phyloP scores from a whole-genome alignment of 2,797 vertebrate genomes.

The Rhyacichthys aspro region DNA sequence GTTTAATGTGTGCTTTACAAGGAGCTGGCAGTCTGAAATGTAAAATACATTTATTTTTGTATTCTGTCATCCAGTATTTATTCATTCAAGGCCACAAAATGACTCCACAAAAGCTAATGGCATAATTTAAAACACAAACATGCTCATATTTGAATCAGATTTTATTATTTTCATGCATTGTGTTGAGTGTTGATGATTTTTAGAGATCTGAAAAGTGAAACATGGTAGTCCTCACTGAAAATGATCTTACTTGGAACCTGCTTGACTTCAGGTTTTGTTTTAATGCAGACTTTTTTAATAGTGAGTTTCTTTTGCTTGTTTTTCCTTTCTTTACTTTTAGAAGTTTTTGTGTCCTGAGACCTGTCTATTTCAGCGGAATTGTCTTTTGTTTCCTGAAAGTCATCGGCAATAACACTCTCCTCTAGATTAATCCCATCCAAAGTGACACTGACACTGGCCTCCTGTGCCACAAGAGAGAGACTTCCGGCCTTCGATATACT shows the following conservation, averaged over 20 bases:
- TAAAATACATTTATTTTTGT: constrained; percentile 2
- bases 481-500: not conserved
- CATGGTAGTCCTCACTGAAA: constrained; percentile 37
- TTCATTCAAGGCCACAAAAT: too few relatives aligned
- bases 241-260: constrained; percentile 20
- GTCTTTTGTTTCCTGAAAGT: too few relatives aligned
- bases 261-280: constrained; percentile 11
- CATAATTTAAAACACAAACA: too few relatives aligned
- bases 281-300: constrained; percentile 2
- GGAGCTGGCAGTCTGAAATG: not conserved
- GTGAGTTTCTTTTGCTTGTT: not conserved
- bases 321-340: not conserved
- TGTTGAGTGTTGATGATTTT: too few relatives aligned
- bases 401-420: not conserved
- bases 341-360: not conserved
- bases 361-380: not conserved
- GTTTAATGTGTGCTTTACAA: not conserved
- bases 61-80: not conserved
- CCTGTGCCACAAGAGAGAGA: constrained; percentile 33
- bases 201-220: constrained; percentile 49
- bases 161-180: too few relatives aligned
- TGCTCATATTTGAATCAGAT: too few relatives aligned
- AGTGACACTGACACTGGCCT: constrained; percentile 16
- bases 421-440: constrained; percentile 6
- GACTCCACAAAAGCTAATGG: too few relatives aligned